A percentile compares a stretch with the other conserved stretches of the same genome.
These are phyloP conservation scores for Dipodomys ordii DNA, from an alignment of 2,113 vertebrate species.

Conservation along the genomic window DNA sequence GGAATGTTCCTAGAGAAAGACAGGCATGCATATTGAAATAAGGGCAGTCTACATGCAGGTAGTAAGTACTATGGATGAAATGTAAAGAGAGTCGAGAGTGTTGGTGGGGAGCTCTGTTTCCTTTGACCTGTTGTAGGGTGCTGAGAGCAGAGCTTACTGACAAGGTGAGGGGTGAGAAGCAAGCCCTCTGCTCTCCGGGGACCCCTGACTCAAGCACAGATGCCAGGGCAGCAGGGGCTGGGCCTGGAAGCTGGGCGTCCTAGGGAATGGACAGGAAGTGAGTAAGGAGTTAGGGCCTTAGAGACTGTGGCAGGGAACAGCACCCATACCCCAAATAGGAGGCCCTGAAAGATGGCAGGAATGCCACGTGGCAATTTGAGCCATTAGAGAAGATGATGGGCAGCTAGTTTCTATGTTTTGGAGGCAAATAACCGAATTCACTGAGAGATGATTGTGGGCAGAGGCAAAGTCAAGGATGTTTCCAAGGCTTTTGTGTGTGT, in stretches of 20 bases:
- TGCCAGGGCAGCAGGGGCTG: background rate
- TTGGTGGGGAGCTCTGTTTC: background rate
- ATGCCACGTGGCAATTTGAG: background rate
- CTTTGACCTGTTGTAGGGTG: no score
- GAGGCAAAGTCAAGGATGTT: background rate
- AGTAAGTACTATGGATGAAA: background rate
- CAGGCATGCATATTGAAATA: background rate
- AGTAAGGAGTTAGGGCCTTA: background rate
- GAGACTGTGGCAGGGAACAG: no score
- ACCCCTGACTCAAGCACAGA: background rate
- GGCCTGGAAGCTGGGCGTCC: background rate
- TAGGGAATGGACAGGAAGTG: background rate
- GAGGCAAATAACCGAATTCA: background rate
- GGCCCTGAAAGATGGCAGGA: no score
- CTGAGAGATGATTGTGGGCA: background rate
- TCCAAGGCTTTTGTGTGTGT: no score
- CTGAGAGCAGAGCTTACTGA: background rate
- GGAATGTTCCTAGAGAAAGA: background rate
- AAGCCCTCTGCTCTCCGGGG: background rate
- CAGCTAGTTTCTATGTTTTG: background rate
- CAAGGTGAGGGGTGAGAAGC: background rate
- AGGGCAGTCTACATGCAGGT: fast-evolving
- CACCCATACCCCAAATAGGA: background rate
- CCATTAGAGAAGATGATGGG: background rate
- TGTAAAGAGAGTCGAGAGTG: background rate